Conservation (phyloP, 2,888 invertebrate genomes). For the Himalopsyche japonica region DNA sequence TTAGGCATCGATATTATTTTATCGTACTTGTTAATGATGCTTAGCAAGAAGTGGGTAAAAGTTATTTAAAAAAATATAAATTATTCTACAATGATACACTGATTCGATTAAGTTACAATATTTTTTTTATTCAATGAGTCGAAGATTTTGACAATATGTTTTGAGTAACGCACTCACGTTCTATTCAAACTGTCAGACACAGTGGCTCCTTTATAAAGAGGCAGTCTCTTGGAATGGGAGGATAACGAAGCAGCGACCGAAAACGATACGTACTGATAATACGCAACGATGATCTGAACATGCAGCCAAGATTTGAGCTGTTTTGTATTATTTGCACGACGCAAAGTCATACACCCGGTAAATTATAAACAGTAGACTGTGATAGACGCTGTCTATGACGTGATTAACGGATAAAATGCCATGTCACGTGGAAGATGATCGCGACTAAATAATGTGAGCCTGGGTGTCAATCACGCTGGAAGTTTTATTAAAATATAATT, state of each 20-base stretch:
- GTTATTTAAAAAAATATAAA: not conserved
- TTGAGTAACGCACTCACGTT: not conserved
- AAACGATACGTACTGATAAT: not conserved
- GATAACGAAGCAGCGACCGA: constrained; percentile 1
- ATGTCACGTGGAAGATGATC: not conserved
- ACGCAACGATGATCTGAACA: not conserved
- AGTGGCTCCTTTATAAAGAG: constrained; percentile 3
- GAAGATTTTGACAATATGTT: not conserved
- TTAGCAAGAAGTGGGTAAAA: no score
- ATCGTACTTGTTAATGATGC: no score
- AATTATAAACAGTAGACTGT: not conserved
- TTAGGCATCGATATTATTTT: no score
- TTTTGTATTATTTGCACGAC: not conserved
- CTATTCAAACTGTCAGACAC: not conserved
- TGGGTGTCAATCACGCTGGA: no score
- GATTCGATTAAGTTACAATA: not conserved
- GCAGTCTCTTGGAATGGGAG: constrained; percentile 9
- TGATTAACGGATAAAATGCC: not conserved
- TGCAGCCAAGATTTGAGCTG: not conserved
- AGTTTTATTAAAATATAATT: no score
- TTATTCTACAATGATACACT: not conserved
- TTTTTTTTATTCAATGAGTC: not conserved
- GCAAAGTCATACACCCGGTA: not conserved
- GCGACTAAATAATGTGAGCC: not conserved
- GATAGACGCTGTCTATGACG: not conserved